Evolutionary conservation across 2,888 invertebrate genomes (phyloP), one percentile per base, ranked within the genome.

Genomic region (Thecophora atra): DNA sequence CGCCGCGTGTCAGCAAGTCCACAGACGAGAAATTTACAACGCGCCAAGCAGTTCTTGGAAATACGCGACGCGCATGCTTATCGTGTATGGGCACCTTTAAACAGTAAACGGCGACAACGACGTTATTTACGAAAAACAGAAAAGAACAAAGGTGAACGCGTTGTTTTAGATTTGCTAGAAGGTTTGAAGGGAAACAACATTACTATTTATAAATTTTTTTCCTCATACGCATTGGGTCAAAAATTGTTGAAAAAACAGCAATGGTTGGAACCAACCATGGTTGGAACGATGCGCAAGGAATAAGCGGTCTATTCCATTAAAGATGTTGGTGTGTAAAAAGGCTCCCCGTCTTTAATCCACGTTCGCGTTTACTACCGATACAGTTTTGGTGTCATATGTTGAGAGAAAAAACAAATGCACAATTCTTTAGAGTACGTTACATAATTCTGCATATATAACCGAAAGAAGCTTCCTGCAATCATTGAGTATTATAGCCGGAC

Each of bases 381-480:
- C n/a, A n/a, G n/a, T n/a, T n/a, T n/a, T n/a, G n/a, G n/a, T n/a
- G n/a, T n/a, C n/a, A n/a, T n/a, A n/a, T n/a, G n/a, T 6, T 56
- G 24, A 4, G 24, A 5, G 24, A 13, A 56, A 56, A 56, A 56
- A 4, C 24, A 56, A 56, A 56, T 56, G 56, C 13, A 56, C 56
- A 56, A 13, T 56, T 6, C 56, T 56, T 56, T 24, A 44, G 44
- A 44, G 13, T 44, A 44, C 44, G 44, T 44, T 44, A 44, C 19
- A 56, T 56, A 24, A 56, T 19, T 24, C 56, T 56, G 56, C 24
- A 56, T 13, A 56, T 24, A 24, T 24, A 24, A 52, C n/a, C 52
- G 3, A 24, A 56, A 56, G 24, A 56, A 56, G 21, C 56, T 56
- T 24, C 56, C 56, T 56, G 56, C 19, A 24, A 56, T 56, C 21